These are phyloP conservation scores for Imbricaverruca yamaguchii DNA, from an alignment of 2,888 invertebrate species.

Conservation along the genomic window DNA sequence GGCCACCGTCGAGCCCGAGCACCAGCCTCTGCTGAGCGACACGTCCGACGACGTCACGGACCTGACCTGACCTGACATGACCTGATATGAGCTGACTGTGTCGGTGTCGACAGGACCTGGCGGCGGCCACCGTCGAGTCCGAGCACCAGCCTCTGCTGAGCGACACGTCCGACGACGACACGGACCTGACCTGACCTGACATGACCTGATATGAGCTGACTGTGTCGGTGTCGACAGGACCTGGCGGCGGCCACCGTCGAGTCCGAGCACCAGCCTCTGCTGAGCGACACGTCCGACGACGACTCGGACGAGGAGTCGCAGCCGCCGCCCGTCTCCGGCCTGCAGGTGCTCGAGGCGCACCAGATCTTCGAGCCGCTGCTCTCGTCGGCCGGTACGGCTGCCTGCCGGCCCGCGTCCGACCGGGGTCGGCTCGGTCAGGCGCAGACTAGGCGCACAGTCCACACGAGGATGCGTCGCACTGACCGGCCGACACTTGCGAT, in stretches of 20 bases:
- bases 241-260: not conserved
- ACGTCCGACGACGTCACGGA: not conserved
- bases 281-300: conserved; percentile 45
- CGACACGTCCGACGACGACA: not conserved
- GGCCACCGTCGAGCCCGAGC: not conserved
- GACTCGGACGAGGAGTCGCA: conserved; percentile 6
- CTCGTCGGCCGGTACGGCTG: conserved; percentile 50
- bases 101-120: not conserved
- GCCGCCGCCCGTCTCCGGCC: conserved; percentile 17
- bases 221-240: conserved; percentile 16
- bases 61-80: no score
- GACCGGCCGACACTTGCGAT: no score
- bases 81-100: conserved; percentile 5
- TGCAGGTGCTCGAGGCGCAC: conserved; percentile 73
- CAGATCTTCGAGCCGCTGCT: conserved; percentile 87
- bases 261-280: conserved; percentile 16
- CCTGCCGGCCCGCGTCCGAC: not conserved
- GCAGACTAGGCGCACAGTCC: not conserved
- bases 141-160: conserved; percentile 44
- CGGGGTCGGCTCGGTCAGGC: not conserved
- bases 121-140: not conserved
- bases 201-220: not conserved
- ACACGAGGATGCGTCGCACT: not conserved
- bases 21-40: conserved; percentile 44
- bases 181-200: not conserved